A percentile compares a stretch with the other conserved stretches of the same genome.
phyloP scores from a whole-genome alignment of 2,797 vertebrate genomes.

The Pangasius larnaudii region DNA sequence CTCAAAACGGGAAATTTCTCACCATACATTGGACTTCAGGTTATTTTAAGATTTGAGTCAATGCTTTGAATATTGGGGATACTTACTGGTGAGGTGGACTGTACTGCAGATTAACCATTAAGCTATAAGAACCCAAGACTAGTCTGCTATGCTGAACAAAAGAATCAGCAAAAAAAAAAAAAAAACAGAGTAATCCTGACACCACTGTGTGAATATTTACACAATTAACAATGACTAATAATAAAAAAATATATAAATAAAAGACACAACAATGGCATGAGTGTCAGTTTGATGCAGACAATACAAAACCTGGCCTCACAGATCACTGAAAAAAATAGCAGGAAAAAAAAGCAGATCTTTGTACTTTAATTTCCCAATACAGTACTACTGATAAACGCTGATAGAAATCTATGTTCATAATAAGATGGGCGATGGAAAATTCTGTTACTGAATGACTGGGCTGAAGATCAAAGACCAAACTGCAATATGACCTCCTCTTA shows the following conservation, averaged over 20 bases:
- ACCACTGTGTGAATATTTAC: conserved; percentile 57
- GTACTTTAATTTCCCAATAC: conserved; percentile 7
- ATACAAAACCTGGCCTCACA: conserved; percentile 28
- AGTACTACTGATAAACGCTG: not conserved
- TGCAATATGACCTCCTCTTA: conserved; percentile 9
- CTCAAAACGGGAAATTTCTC: not conserved
- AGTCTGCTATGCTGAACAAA: conserved; percentile 23
- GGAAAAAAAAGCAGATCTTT: not conserved
- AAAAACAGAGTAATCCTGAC: conserved; percentile 45
- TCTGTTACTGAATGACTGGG: conserved; percentile 23
- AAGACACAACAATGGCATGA: conserved; percentile 68
- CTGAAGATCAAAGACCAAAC: conserved; percentile 25
- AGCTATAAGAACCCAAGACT: conserved; percentile 22
- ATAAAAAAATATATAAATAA: conserved; percentile 14
- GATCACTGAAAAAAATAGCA: not conserved
- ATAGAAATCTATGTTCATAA: conserved; percentile 1
- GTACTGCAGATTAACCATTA: conserved; percentile 22
- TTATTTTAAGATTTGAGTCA: not conserved
- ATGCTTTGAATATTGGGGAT: not conserved
- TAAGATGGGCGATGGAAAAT: conserved; percentile 8
- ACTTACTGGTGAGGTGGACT: conserved; percentile 26
- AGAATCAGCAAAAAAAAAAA: not conserved
- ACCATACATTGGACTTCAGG: conserved; percentile 1
- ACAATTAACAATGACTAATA: conserved; percentile 38
- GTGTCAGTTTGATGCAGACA: conserved; percentile 81